Percentiles rank a stretch among this genome's conserved stretches.
These are phyloP conservation scores for Tenualosa thibaudeaui DNA, from an alignment of 2,797 vertebrate species.

Conservation along the genomic window DNA sequence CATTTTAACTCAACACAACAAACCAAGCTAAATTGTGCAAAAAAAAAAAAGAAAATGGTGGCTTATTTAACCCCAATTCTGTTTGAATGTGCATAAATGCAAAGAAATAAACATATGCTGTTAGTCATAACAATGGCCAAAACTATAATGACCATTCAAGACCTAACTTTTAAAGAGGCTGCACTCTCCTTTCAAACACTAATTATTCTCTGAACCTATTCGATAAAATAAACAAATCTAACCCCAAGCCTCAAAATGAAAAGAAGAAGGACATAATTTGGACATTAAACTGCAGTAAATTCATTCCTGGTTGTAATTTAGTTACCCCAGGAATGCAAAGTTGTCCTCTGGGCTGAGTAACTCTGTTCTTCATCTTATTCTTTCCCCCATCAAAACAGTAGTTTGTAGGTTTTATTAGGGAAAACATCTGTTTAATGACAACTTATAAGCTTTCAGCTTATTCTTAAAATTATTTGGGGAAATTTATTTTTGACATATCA, in stretches of 20 bases:
- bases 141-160: conserved; percentile 15
- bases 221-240: conserved; percentile 47
- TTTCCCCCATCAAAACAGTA: background rate
- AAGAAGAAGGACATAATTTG: conserved; percentile 29
- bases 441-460: background rate
- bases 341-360: background rate
- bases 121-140: conserved; percentile 29
- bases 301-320: conserved; percentile 38
- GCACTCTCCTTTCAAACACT: conserved; percentile 5
- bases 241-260: conserved; percentile 53
- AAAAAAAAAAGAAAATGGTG: too few species aligned
- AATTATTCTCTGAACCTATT: conserved; percentile 37
- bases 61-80: conserved; percentile 22
- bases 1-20: conserved; percentile 7
- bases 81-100: background rate
- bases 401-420: background rate
- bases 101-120: conserved; percentile 31
- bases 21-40: conserved; percentile 14
- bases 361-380: background rate
- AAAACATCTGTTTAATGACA: conserved; percentile 1
- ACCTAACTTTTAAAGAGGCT: background rate
- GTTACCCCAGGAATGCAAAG: conserved; percentile 2
- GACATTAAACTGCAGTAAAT: conserved; percentile 51
- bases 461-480: background rate
- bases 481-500: background rate